phyloP scores from a whole-genome alignment of 53 echinoderm and acorn worm species.

The Holothuria leucospilota region DNA sequence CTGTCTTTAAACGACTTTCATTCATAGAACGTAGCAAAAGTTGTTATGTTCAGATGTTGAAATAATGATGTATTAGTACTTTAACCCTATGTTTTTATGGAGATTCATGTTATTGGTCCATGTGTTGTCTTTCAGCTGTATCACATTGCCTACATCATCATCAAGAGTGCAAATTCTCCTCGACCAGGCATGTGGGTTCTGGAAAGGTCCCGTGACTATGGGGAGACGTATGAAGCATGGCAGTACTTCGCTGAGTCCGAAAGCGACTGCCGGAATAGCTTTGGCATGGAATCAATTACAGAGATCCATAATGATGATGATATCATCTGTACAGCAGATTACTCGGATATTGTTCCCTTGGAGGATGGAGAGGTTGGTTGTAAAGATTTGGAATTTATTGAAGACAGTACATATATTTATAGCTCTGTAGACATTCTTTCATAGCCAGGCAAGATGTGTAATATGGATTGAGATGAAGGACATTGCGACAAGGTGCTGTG shows the following conservation, averaged over 20 bases:
- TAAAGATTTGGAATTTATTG: too few relatives aligned
- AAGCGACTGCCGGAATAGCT: constrained; percentile 76
- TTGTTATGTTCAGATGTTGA: too few relatives aligned
- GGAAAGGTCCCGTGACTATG: constrained; percentile 79
- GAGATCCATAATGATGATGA: constrained; percentile 80
- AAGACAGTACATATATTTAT: too few relatives aligned
- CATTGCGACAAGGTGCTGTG: too few relatives aligned
- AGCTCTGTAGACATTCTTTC: too few relatives aligned
- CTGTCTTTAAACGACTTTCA: too few relatives aligned
- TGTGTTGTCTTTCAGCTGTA: constrained; percentile 69
- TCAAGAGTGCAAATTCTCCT: constrained; percentile 85
- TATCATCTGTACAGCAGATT: constrained; percentile 87
- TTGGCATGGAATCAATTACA: constrained; percentile 81
- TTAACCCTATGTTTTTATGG: too few relatives aligned
- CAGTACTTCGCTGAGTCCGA: constrained; percentile 93
- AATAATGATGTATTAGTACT: too few relatives aligned
- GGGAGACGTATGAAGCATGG: constrained; percentile 80
- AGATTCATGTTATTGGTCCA: too few relatives aligned
- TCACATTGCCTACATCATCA: constrained; percentile 84
- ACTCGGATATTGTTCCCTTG: constrained; percentile 93
- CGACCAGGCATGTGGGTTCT: constrained; percentile 78
- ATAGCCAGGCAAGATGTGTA: too few relatives aligned
- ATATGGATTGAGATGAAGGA: too few relatives aligned
- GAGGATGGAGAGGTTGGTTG: constrained; percentile 92
- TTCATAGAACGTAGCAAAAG: too few relatives aligned